Evolutionary conservation across 2,797 vertebrate genomes (phyloP), one percentile per base, ranked within the genome.

Genomic region (Melanotaenia trifasciata): DNA sequence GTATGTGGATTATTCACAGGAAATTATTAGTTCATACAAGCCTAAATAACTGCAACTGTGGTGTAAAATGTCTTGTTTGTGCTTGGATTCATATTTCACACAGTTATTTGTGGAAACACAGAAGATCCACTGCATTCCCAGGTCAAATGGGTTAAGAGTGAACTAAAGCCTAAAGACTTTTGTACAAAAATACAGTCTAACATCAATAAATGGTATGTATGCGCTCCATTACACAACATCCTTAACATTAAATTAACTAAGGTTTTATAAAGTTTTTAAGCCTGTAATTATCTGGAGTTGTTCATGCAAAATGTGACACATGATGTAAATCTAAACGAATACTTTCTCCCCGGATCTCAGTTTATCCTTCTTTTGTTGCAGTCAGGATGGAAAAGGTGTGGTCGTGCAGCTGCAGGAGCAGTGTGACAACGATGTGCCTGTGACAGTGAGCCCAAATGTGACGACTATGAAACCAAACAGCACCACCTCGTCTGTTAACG

Each of bases 41-140:
- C 11, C 58, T 32, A 61, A 36, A 58, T 9, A 45, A 33, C 18
- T 35, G 3, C 16, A 12, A 3, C 10, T 56, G 11, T 53, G 22
- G 16, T 63, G 30, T 64, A 16, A 54, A 59, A 58, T 18, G 1
- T 58, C 4, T 72, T 3, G 24, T 58, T 67, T 64, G 28, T 74
- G 32, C 78, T 67, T 67, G 18, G 2, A 65, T 13, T 64, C 51
- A 3, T 67, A 10, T 75, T n/a, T 75, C 8, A 60, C 59, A 43
- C 71, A 94, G 93, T 86, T 33, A 83, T 91, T 69, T 94, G 92
- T 88, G 85, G 80, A 60, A 67, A 80, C 57, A 20, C 58, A 28
- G 28, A n/a, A 0, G 35, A 53, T 43, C 59, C 30, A 8, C 40
- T 79, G 14, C 6, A 71, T 0, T 64, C 50, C 4, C 24, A 4